These are phyloP conservation scores for Passer montanus DNA, from an alignment of 2,113 vertebrate species.

Conservation along the genomic window DNA sequence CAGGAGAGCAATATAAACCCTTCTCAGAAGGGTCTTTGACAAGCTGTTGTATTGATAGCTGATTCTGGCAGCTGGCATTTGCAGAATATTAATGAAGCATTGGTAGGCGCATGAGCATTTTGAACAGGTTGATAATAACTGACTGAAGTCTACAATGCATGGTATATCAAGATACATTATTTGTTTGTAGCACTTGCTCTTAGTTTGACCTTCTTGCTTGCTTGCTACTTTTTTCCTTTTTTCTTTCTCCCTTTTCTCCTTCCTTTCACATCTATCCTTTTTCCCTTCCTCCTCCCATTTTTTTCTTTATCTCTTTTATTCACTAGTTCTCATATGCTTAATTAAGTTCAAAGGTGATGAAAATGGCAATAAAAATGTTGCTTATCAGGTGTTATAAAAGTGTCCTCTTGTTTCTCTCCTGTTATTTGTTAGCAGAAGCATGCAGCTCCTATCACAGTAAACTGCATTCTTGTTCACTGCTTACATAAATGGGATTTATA, in stretches of 20 bases:
- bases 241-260: neutral
- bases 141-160: neutral
- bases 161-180: conserved; percentile 29
- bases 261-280: neutral
- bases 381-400: neutral
- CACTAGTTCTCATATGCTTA: neutral
- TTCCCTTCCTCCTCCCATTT: neutral
- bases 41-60: conserved; percentile 14
- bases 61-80: conserved; percentile 1
- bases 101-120: neutral
- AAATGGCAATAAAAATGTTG: neutral
- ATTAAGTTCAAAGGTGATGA: neutral
- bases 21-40: conserved; percentile 31
- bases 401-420: neutral
- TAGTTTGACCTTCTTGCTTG: conserved; percentile 26
- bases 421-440: neutral
- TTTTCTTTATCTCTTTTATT: neutral
- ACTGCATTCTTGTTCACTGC: neutral
- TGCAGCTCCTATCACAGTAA: neutral
- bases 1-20: neutral
- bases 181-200: conserved; percentile 8
- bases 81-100: conserved; percentile 35
- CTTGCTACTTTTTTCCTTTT: neutral
- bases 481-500: neutral
- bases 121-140: conserved; percentile 28